phyloP scores from a whole-genome alignment of 2,888 invertebrate species.

The Phyllotreta striolata region DNA sequence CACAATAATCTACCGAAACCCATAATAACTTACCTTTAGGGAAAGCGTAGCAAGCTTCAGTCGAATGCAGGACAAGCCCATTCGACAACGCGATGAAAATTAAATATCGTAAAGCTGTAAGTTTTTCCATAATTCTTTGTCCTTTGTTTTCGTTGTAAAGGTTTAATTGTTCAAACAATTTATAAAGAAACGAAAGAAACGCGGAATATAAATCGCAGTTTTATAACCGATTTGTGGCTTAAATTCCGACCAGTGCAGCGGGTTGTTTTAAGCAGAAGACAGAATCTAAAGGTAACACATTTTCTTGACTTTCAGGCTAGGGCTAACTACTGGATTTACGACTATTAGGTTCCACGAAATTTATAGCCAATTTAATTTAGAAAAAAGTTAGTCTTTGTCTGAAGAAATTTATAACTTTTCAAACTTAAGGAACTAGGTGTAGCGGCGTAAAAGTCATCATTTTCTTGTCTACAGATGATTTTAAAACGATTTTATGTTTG shows the following conservation, averaged over 20 bases:
- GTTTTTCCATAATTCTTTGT: conserved; percentile 32
- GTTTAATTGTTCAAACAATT: no score
- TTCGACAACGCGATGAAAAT: conserved; percentile 35
- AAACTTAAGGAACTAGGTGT: conserved; percentile 7
- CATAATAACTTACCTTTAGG: conserved; percentile 57
- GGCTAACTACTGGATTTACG: conserved; percentile 14
- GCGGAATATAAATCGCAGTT: not conserved
- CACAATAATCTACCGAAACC: conserved; percentile 21
- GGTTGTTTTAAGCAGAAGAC: conserved; percentile 1
- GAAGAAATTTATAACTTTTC: conserved; percentile 17
- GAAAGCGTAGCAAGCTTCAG: conserved; percentile 63
- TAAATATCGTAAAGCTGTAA: conserved; percentile 33
- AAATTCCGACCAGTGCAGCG: not conserved
- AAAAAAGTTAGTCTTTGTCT: conserved; percentile 8
- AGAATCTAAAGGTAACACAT: conserved; percentile 3
- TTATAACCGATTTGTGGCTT: conserved; percentile 1
- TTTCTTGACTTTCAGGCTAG: conserved; percentile 12
- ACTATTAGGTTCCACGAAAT: conserved; percentile 17
- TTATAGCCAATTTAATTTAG: conserved; percentile 22
- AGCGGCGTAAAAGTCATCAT: conserved; percentile 5
- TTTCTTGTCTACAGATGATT: conserved; percentile 6
- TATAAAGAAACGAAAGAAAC: not conserved
- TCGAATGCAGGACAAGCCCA: conserved; percentile 36
- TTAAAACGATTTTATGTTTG: conserved; percentile 5
- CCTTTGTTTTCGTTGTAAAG: conserved; percentile 4